These are phyloP conservation scores for Dolichomitus sp. DNA, from an alignment of 2,888 invertebrate genomes.

Conservation along the genomic window DNA sequence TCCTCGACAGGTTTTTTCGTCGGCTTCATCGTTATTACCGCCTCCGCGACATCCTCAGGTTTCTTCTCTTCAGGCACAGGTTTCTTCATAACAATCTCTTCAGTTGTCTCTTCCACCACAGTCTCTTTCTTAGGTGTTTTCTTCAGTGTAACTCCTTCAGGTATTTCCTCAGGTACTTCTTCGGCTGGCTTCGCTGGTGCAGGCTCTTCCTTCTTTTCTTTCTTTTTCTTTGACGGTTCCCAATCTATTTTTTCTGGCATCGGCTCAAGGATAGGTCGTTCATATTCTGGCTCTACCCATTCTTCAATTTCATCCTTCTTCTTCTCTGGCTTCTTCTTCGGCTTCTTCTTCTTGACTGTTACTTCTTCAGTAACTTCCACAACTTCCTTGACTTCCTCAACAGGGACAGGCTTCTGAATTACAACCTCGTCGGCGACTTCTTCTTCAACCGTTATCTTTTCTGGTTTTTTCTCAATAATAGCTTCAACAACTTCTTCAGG, in stretches of 20 bases:
- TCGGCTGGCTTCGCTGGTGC: conserved; percentile 71
- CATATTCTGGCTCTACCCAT: conserved; percentile 75
- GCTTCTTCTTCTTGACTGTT: conserved; percentile 69
- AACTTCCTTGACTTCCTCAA: conserved; percentile 80
- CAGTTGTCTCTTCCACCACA: conserved; percentile 72
- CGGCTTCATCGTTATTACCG: conserved; percentile 73
- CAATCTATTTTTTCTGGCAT: conserved; percentile 74
- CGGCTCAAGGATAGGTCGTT: conserved; percentile 74
- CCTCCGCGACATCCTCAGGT: conserved; percentile 73
- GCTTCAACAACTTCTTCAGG: conserved; percentile 77
- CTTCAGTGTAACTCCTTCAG: conserved; percentile 77
- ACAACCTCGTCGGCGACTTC: conserved; percentile 85
- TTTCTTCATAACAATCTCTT: conserved; percentile 74
- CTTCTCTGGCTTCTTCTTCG: conserved; percentile 69
- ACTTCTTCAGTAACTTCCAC: conserved; percentile 84
- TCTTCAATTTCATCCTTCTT: conserved; percentile 69
- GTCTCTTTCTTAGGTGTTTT: conserved; percentile 76
- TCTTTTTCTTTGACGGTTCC: conserved; percentile 70
- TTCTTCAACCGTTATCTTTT: conserved; percentile 86
- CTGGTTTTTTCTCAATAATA: conserved; percentile 73
- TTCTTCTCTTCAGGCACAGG: conserved; percentile 75
- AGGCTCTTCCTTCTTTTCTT: conserved; percentile 70
- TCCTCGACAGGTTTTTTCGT: conserved; percentile 70
- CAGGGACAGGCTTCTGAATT: conserved; percentile 72
- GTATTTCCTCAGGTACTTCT: conserved; percentile 72